phyloP scores from a whole-genome alignment of 2,113 vertebrate species.

The Oreochromis niloticus region DNA sequence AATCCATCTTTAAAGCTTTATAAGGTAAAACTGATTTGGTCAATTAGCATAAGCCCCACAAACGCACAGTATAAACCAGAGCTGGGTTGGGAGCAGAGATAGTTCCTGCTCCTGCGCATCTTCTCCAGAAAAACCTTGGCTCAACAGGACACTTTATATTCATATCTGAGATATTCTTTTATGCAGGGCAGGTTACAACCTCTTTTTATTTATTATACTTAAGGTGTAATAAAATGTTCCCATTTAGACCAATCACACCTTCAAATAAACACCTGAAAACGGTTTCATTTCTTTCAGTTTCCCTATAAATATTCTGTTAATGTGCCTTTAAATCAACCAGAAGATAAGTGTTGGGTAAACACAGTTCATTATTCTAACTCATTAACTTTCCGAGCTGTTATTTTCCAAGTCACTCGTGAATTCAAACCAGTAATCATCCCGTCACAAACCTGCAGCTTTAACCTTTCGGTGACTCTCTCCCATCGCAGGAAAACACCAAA shows the following conservation, averaged over 20 bases:
- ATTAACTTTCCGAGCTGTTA: background rate
- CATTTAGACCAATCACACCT: background rate
- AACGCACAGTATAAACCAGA: fast-evolving
- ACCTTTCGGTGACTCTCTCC: background rate
- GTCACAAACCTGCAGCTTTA: background rate
- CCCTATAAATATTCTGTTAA: background rate
- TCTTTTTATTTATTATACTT: background rate
- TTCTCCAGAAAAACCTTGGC: background rate
- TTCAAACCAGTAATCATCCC: background rate
- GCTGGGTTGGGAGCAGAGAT: background rate
- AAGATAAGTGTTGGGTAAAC: background rate
- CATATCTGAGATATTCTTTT: background rate
- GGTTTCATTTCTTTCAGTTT: background rate
- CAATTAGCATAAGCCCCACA: background rate
- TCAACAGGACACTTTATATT: background rate
- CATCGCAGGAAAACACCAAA: background rate
- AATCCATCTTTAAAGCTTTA: background rate
- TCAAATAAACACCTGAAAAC: background rate
- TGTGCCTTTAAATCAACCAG: background rate
- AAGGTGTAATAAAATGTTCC: background rate
- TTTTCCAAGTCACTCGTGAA: background rate
- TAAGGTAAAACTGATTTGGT: background rate
- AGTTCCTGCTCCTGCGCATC: background rate
- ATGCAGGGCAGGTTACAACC: background rate
- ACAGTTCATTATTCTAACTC: background rate